Percentiles rank a stretch among this genome's conserved stretches.
Evolutionary conservation across 2,797 vertebrate genomes (phyloP).

Genomic region (Champsocephalus esox): DNA sequence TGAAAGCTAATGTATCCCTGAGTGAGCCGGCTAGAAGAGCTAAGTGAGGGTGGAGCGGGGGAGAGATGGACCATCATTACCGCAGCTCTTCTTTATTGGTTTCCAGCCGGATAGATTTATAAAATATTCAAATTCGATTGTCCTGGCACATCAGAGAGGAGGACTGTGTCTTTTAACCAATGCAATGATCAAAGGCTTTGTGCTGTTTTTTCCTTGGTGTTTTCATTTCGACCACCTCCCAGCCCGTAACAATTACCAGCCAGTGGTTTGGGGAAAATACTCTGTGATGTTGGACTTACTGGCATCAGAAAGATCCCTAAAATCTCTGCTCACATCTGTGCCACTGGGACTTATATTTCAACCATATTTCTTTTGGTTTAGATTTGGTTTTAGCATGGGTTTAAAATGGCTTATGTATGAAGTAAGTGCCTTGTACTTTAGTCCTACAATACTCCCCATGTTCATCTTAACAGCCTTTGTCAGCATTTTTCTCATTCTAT

Average conservation of each 20-base stretch:
- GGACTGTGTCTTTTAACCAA: conserved; percentile 44
- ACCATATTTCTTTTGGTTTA: neutral
- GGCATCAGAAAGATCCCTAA: conserved; percentile 14
- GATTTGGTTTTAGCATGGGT: neutral
- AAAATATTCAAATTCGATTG: conserved; percentile 74
- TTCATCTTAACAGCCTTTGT: neutral
- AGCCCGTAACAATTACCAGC: conserved; percentile 24
- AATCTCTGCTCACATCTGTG: conserved; percentile 12
- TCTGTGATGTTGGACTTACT: conserved; percentile 10
- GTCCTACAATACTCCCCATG: neutral
- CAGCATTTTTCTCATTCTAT: neutral
- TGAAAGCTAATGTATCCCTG: conserved; percentile 37
- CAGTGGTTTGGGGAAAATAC: conserved; percentile 9
- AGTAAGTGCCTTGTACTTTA: neutral
- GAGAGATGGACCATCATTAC: conserved; percentile 46
- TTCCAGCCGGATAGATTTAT: conserved; percentile 67
- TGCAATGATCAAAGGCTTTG: conserved; percentile 48
- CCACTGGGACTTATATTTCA: neutral
- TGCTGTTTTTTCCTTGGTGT: conserved; percentile 1
- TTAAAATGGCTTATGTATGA: conserved; percentile 1
- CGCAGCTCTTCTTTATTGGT: conserved; percentile 60
- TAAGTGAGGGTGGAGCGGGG: conserved; percentile 19
- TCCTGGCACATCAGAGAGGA: conserved; percentile 55
- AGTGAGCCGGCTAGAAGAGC: conserved; percentile 20
- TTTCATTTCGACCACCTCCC: conserved; percentile 23